phyloP scores from a whole-genome alignment of 2,113 vertebrate species.

The Embiotoca jacksoni region DNA sequence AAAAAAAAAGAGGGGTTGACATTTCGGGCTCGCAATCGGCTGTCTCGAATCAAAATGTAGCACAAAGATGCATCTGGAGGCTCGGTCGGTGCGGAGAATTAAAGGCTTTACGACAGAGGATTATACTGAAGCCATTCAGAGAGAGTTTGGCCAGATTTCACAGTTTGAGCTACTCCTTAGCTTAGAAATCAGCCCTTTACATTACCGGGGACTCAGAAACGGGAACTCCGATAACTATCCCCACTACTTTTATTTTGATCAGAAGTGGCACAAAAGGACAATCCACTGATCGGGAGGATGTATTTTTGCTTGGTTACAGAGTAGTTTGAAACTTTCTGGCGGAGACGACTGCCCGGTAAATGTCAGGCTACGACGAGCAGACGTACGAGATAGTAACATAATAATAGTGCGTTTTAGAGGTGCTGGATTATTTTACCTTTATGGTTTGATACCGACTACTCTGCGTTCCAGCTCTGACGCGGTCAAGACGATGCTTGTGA shows the following conservation, averaged over 20 bases:
- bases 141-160: conserved; percentile 40
- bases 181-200: background rate
- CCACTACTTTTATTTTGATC: background rate
- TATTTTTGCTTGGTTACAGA: no score
- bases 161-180: conserved; percentile 7
- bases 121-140: conserved; percentile 44
- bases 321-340: no score
- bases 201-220: conserved; percentile 14
- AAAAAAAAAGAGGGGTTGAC: conserved; percentile 7
- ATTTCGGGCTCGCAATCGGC: conserved; percentile 33
- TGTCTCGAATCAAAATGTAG: conserved; percentile 15
- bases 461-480: no score
- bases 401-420: no score
- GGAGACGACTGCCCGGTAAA: no score
- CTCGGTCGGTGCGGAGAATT: conserved; percentile 2
- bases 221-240: background rate
- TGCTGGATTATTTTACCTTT: no score
- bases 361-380: no score
- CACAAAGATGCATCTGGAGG: conserved; percentile 20
- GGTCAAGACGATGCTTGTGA: no score
- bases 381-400: no score
- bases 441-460: no score
- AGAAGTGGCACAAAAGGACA: background rate
- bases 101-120: conserved; percentile 47
- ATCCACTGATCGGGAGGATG: no score